phyloP scores from a whole-genome alignment of 2,113 vertebrate species.

The Toxotes jaculatrix region DNA sequence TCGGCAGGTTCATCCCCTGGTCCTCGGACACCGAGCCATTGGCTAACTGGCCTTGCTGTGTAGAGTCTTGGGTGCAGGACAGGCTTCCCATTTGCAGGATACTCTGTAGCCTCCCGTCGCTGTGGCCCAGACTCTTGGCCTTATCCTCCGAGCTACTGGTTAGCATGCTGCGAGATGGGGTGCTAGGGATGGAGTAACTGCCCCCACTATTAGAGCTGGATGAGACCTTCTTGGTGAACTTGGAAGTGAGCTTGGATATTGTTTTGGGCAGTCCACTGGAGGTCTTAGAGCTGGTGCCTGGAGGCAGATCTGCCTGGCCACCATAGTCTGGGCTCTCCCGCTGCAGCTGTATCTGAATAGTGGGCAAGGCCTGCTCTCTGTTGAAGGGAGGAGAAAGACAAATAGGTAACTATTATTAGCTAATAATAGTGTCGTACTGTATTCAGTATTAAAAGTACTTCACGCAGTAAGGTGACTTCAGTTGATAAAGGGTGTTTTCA shows the following conservation, averaged over 20 bases:
- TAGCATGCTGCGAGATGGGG: conserved; percentile 91
- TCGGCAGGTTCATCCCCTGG: conserved; percentile 97
- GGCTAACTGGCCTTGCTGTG: conserved; percentile 80
- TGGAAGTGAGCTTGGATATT: conserved; percentile 97
- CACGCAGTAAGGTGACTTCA: background rate
- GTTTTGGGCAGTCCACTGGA: conserved; percentile 96
- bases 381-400: background rate
- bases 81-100: conserved; percentile 89
- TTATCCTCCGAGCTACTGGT: conserved; percentile 89
- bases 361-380: conserved; percentile 96
- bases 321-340: conserved; percentile 91
- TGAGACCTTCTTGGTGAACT: conserved; percentile 96
- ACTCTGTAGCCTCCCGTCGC: conserved; percentile 88
- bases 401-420: background rate
- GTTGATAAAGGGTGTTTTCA: background rate
- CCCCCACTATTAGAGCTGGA: conserved; percentile 86
- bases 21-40: conserved; percentile 91
- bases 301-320: conserved; percentile 87
- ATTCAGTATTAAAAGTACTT: background rate
- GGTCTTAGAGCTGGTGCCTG: conserved; percentile 90
- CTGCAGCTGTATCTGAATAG: conserved; percentile 97
- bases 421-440: too few relatives aligned
- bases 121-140: conserved; percentile 83
- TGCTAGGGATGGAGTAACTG: conserved; percentile 93
- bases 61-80: conserved; percentile 84